Conservation (phyloP, 2,113 vertebrate genomes). For the Brachyistius frenatus region DNA sequence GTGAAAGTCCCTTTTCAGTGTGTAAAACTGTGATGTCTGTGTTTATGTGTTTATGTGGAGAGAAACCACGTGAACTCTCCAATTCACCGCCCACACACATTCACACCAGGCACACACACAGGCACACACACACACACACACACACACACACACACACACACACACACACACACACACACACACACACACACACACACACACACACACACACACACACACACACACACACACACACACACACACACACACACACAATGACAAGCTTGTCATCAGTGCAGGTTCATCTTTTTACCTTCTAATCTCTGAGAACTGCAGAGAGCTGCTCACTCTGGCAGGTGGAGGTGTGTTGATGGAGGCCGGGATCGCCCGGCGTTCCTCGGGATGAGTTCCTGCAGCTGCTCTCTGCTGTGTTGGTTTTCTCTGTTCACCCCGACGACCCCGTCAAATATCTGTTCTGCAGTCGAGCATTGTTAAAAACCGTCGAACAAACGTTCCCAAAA, state of each 20-base stretch:
- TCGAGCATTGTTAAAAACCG: too few species aligned
- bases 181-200: slow-evolving; percentile 20
- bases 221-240: slow-evolving; percentile 50
- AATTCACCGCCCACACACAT: slow-evolving; percentile 28
- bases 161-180: too few species aligned
- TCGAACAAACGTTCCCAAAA: neutral
- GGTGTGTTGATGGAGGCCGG: slow-evolving; percentile 20
- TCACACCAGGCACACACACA: slow-evolving; percentile 17
- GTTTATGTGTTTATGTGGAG: slow-evolving; percentile 37
- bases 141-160: slow-evolving; percentile 47
- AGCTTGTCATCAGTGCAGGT: slow-evolving; percentile 55
- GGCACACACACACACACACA: slow-evolving; percentile 37
- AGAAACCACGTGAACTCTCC: slow-evolving; percentile 49
- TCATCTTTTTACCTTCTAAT: slow-evolving; percentile 50
- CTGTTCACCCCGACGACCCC: neutral
- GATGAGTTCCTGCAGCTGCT: slow-evolving; percentile 18
- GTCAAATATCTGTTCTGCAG: neutral
- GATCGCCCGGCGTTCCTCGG: slow-evolving; percentile 15
- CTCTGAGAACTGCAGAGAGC: slow-evolving; percentile 25
- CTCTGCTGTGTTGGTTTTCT: neutral
- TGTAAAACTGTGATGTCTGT: slow-evolving; percentile 32
- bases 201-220: slow-evolving; percentile 37
- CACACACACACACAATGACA: slow-evolving; percentile 19
- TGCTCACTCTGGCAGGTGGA: slow-evolving; percentile 21
- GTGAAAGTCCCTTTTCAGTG: too few species aligned